Evolutionary conservation across 2,888 invertebrate genomes (phyloP).

Genomic region (Copidosoma aretas): DNA sequence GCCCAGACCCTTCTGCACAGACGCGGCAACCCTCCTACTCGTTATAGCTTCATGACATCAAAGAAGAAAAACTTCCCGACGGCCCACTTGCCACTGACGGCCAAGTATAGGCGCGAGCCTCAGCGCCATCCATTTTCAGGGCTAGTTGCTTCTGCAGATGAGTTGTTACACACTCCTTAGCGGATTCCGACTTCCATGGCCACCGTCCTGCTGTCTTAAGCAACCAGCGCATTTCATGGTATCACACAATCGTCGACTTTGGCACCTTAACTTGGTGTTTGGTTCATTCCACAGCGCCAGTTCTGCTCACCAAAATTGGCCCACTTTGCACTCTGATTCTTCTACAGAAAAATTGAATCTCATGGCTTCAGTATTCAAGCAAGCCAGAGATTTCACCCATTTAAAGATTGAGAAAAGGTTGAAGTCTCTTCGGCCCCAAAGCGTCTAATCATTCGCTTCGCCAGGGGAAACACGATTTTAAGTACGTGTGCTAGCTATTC

Average conservation of each 20-base stretch:
- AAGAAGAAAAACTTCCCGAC: too few relatives aligned
- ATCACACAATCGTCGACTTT: constrained; percentile 50
- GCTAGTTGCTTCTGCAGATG: constrained; percentile 72
- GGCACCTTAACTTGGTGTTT: constrained; percentile 43
- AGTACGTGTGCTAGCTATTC: constrained; percentile 63
- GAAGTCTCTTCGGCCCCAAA: too few relatives aligned
- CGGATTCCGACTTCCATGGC: constrained; percentile 75
- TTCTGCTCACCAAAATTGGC: constrained; percentile 81
- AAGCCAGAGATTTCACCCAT: too few relatives aligned
- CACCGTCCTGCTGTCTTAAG: constrained; percentile 73
- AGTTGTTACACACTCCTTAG: constrained; percentile 64
- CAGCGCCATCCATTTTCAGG: constrained; percentile 74
- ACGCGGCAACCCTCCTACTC: constrained; percentile 41
- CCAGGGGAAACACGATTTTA: too few relatives aligned
- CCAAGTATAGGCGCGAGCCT: too few relatives aligned
- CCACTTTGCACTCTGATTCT: constrained; percentile 69
- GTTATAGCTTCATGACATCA: constrained; percentile 62
- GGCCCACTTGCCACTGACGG: too few relatives aligned
- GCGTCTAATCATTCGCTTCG: too few relatives aligned
- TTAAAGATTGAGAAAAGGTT: too few relatives aligned
- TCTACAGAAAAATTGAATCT: too few relatives aligned
- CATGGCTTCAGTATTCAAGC: too few relatives aligned
- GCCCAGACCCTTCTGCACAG: constrained; percentile 65
- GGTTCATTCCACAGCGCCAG: constrained; percentile 80
- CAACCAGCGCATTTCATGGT: constrained; percentile 66